Base-by-base conservation (phyloP, 2,888 invertebrate species). In the Hydroisotoma schaefferi region DNA sequence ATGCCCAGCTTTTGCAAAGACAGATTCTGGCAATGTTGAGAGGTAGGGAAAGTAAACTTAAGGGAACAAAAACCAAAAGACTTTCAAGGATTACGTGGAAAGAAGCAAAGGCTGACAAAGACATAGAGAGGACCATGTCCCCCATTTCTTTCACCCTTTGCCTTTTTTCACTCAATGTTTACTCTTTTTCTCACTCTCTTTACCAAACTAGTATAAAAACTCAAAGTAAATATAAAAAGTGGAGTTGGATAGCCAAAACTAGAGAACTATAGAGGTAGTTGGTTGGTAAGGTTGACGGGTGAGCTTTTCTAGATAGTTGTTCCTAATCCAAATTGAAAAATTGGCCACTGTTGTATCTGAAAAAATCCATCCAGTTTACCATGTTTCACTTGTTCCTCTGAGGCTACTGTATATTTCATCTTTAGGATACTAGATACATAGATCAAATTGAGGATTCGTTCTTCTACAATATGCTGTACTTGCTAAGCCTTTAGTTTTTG, bases 281-380 rank as follows among this genome's bases (percentile, higher is more conserved):
- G n/a, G n/a, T n/a, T n/a, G n/a, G n/a, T n/a, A n/a, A n/a, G n/a
- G n/a, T n/a, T n/a, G n/a, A n/a, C n/a, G n/a, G n/a, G n/a, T n/a
- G n/a, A n/a, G n/a, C n/a, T n/a, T n/a, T n/a, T n/a, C n/a, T n/a
- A n/a, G n/a, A n/a, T n/a, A n/a, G n/a, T n/a, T n/a, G n/a, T n/a
- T 26, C 15, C n/a, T 40, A 40, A 57, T 63, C 57, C 64, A 65
- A 61, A 65, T 61, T 69, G 69, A 67, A 69, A 69, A 69, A 69
- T 69, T 69, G 67, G 65, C 57, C 55, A 64, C 59, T 59, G 65
- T 69, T 63, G 38, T 40, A 26, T 53, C 53, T 40, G 2, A 52
- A 46, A 48, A 46, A 46, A 23, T 23, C 46, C 43, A 43, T 6
- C 23, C 23, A 23, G 23, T 10, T 46, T 25, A 46, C 46, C 46